Evolutionary conservation across 2,797 vertebrate species (phyloP).

Genomic region (Cyclura pinguis): DNA sequence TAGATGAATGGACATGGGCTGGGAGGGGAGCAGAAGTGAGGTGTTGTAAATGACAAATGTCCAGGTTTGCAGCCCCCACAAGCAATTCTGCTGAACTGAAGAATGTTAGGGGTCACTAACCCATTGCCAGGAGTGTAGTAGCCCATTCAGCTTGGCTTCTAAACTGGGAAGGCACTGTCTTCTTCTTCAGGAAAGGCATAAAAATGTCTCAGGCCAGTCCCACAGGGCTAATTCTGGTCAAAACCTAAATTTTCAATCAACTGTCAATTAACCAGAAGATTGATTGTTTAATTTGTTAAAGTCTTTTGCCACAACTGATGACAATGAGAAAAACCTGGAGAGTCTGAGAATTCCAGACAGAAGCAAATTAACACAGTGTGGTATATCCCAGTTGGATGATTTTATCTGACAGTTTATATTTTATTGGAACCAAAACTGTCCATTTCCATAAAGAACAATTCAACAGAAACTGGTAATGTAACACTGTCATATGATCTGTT

Average conservation of each 20-base stretch:
- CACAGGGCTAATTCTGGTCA: background rate
- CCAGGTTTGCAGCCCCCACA: background rate
- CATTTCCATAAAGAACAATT: slow-evolving; percentile 69
- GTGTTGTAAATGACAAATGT: background rate
- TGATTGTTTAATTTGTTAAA: background rate
- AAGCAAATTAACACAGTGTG: slow-evolving; percentile 58
- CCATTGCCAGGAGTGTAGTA: background rate
- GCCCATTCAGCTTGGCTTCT: background rate
- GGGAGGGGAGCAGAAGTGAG: no score
- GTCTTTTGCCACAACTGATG: background rate
- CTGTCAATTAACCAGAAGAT: background rate
- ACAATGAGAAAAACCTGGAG: slow-evolving; percentile 59
- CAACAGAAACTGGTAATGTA: slow-evolving; percentile 58
- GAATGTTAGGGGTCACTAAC: background rate
- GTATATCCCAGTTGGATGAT: slow-evolving; percentile 63
- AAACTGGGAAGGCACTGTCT: background rate
- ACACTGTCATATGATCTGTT: slow-evolving; percentile 61
- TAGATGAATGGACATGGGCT: background rate
- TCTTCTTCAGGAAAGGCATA: background rate
- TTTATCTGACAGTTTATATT: slow-evolving; percentile 71
- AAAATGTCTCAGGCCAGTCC: background rate
- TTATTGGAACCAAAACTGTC: slow-evolving; percentile 63
- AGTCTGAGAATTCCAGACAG: slow-evolving; percentile 61
- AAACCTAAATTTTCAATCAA: background rate
- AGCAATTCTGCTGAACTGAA: background rate